Base-by-base conservation (phyloP, 1,140 invertebrate species). In the Dreissena rostriformis region DNA sequence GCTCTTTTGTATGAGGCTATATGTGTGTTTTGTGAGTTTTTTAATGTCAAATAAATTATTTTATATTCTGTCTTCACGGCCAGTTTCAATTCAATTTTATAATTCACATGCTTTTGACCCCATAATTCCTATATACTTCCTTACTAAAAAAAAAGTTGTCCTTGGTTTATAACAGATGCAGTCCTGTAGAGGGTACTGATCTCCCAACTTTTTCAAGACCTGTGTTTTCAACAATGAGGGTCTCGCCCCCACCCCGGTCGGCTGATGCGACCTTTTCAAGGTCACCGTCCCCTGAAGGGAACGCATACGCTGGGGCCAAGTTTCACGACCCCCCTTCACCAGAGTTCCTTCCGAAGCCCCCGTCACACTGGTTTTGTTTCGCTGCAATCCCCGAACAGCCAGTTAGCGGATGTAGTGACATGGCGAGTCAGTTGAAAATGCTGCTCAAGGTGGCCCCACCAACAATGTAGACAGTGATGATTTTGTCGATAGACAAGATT, bases 281-380 rank as follows among this genome's bases (percentile, higher is more conserved):
- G 65, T 82, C 80, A 28, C 79, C 39, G 22, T 79, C 79, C 24
- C 74, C 73, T 39, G 75, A 68, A n/a, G 86, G 71, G 51, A 83
- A 65, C 72, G 86, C 86, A 80, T 96, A 95, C 87, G 95, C 95
- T 68, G 95, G 95, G 85, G 95, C 95, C 15, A 95, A 95, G 86
- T 95, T 95, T 87, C 95, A 94, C 49, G 95, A 95, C 76, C 94
- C 95, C 55, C 95, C 95, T 10, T 94, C 95, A 39, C 95, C 95
- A 7, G 93, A 94, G 71, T 94, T 94, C 78, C 91, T 96, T 55
- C 95, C 95, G 12, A 95, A 94, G 86, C 95, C 95, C 70, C 95
- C 95, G 61, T 92, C 91, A 26, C 95, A 94, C 84, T 96, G 95
- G 95, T 95, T 91, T 80, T 70, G 51, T n/a, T 78, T 66, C 49